Evolutionary conservation across 2,113 vertebrate genomes (phyloP), one percentile per base, ranked within the genome.

Genomic region (Solea senegalensis): DNA sequence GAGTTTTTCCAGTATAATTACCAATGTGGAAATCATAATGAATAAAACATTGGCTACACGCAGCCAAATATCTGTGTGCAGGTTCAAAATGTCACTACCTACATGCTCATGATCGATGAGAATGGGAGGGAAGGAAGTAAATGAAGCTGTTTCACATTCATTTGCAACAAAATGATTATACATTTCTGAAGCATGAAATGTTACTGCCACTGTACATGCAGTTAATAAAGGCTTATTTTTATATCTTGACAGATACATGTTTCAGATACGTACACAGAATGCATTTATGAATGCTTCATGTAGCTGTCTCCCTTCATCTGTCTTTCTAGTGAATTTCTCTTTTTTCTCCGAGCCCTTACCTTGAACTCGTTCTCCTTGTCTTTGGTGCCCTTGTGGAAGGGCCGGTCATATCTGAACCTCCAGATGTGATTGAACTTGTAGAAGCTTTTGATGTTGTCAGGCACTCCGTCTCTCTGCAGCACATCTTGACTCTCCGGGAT

Each of bases 321-420:
- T 15, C 26, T 41, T 21, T 68, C 13, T 3, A 2, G 26, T 10
- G 45, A 56, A 15, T 11, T 8, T 16, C 5, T 8, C 13, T 45
- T 45, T 13, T 13, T 13, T 45, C 2, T 1, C 28, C 12, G 13
- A 39, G 4, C 7, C 4, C 8, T 0, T 92, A 99, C 98, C 97
- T 99, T 99, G 88, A 99, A 99, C 89, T 99, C 98, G 21, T 99
- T 99, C 86, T 99, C 98, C 81, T 99, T 99, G 92, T 99, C 98
- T 88, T 99, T 99, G 44, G 95, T 95, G 69, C 98, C 98, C 90
- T 98, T 99, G 93, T 99, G 98, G 86, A 99, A 98, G 0, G 98
- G 98, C 15, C 98, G 93, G 92, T 99, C 98, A 4, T 98, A 98
- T 80, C 97, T 93, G 86, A 98, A 99, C 84, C 96, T 92, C 97